These are phyloP conservation scores for Gambelia wislizenii DNA, from an alignment of 2,797 vertebrate genomes.

Conservation along the genomic window DNA sequence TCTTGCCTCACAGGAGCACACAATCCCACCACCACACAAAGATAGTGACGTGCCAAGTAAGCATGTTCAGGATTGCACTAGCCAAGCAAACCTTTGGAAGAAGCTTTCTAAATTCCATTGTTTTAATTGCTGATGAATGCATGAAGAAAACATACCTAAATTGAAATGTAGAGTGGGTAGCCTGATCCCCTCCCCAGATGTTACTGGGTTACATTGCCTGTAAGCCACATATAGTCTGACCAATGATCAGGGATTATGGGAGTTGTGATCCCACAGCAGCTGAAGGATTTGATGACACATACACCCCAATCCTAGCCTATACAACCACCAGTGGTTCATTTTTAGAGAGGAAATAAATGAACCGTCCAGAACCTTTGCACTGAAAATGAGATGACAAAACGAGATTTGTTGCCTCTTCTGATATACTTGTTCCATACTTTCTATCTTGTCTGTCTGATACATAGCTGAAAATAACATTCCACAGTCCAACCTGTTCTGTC, in stretches of 20 bases:
- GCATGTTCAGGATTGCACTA: too few relatives aligned
- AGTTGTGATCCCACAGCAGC: neutral
- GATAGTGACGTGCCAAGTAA: too few relatives aligned
- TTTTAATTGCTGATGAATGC: neutral
- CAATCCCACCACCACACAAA: too few relatives aligned
- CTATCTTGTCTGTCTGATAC: neutral
- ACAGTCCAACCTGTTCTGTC: neutral
- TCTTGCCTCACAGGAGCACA: too few relatives aligned
- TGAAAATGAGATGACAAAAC: neutral
- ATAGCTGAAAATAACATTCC: neutral
- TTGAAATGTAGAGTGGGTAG: too few relatives aligned
- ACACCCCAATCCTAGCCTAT: neutral
- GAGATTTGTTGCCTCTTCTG: neutral
- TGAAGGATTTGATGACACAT: neutral
- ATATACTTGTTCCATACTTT: neutral
- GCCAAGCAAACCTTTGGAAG: neutral
- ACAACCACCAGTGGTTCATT: neutral
- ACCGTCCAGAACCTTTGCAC: neutral
- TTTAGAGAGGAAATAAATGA: neutral
- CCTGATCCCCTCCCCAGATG: too few relatives aligned
- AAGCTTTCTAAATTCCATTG: neutral
- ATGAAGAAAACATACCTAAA: neutral
- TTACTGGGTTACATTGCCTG: neutral
- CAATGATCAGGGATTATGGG: neutral
- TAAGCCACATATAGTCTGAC: too few relatives aligned